Base-by-base conservation (phyloP, 2,797 vertebrate genomes). In the Dermochelys coriacea region DNA sequence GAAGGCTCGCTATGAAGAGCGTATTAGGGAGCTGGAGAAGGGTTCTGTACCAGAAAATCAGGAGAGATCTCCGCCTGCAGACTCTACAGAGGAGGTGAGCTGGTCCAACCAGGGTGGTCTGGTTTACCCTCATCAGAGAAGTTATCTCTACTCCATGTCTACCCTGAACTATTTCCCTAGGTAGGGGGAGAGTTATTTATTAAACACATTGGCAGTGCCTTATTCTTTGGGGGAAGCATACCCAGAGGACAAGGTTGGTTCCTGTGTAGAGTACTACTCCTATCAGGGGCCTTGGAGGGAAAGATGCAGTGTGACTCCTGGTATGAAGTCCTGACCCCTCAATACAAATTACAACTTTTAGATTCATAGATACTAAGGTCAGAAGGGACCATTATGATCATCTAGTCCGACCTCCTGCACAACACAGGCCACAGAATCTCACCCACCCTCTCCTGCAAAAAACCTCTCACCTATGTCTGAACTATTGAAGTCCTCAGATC, bases 41-140 rank as follows among this genome's bases (percentile, higher is more conserved):
- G 95, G 95, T 86, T 96, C 84, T 23, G 34, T 57, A 37, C 93
- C 80, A 45, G 45, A 5, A 8, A 82, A 86, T 21, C 91, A 75
- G 75, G 50, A 34, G 0, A 41, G 86, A 55, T 21, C 93, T 37
- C 78, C 94, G 25, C 34, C 93, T 41, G 25, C 86, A 34, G 98
- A 98, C 93, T 98, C 99, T 6, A 97, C 98, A 16, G 98, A 98
- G 96, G 99, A 99, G 98, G 99, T 99, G 88, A 96, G 98, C 91
- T 97, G 82, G 0, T 8, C 74, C 87, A 5, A 6, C 82, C 57
- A 80, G 0, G 51, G 0, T 49, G 10, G 19, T 71, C 10, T 68
- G 34, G 61, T 68, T 68, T 34, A 61, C 84, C 50, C 50, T 78
- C 47, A 14, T 92, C 77, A 27, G 8, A 55, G 5, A 77, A 41